Evolutionary conservation across 1,140 invertebrate genomes (phyloP).

Genomic region (Trichomalopsis sarcophagae): DNA sequence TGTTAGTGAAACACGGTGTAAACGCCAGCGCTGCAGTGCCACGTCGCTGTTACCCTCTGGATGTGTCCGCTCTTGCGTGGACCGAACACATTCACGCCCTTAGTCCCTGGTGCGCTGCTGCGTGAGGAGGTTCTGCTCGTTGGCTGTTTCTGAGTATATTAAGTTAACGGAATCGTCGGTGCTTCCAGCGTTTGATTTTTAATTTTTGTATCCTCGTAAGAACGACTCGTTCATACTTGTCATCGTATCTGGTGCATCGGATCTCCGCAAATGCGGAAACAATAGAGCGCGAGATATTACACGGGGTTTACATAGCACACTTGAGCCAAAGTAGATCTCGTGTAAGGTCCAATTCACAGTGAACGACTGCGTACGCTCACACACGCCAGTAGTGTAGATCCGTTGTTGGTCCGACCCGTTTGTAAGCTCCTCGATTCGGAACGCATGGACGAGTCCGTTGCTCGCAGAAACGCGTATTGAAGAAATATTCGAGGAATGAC

Average conservation of each 20-base stretch:
- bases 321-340: not conserved
- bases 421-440: not conserved
- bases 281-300: too few relatives aligned
- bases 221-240: too few relatives aligned
- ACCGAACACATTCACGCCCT: not conserved
- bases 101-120: not conserved
- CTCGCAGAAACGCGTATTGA: too few relatives aligned
- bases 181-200: not conserved
- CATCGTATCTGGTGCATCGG: too few relatives aligned
- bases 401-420: not conserved
- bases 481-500: too few relatives aligned
- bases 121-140: not conserved
- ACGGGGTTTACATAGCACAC: not conserved
- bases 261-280: too few relatives aligned
- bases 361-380: not conserved
- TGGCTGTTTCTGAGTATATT: not conserved
- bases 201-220: too few relatives aligned
- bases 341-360: not conserved
- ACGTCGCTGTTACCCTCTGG: not conserved
- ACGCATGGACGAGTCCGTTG: too few relatives aligned
- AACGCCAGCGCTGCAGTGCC: constrained; percentile 13
- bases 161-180: not conserved
- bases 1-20: constrained; percentile 35
- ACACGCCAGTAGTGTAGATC: not conserved
- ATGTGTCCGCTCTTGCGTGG: constrained; percentile 7